Evolutionary conservation across 1,140 invertebrate species (phyloP).

Genomic region (Hypothenemus hampei): DNA sequence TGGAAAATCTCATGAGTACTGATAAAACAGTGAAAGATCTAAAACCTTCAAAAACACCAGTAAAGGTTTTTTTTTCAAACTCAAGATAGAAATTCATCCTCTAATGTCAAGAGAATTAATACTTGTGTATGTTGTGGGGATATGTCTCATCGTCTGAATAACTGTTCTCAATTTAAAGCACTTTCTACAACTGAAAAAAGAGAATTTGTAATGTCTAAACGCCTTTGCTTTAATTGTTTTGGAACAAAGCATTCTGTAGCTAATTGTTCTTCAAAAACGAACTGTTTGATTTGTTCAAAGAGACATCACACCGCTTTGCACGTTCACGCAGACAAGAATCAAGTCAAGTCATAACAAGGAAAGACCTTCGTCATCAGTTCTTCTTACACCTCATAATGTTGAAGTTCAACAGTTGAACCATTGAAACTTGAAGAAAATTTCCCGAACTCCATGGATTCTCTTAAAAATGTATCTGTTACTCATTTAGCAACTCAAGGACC

Average conservation of each 20-base stretch:
- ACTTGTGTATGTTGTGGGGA: background rate
- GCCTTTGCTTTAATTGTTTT: background rate
- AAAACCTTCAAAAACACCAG: too few species aligned
- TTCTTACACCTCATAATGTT: background rate
- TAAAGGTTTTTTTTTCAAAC: background rate
- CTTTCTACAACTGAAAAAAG: background rate
- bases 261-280: background rate
- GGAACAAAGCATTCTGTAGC: background rate
- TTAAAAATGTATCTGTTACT: background rate
- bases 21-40: background rate
- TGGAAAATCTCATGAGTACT: background rate
- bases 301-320: background rate
- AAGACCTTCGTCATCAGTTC: background rate
- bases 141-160: background rate
- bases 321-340: background rate
- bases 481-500: background rate
- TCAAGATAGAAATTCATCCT: background rate
- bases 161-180: background rate
- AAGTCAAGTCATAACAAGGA: background rate
- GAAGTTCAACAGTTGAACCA: background rate
- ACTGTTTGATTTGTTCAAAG: background rate
- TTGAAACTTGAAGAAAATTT: background rate
- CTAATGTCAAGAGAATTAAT: too few species aligned
- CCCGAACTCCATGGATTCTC: background rate
- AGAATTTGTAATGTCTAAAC: background rate